Conservation (phyloP, 2,797 vertebrate genomes). For the Spinus olivaceus region DNA sequence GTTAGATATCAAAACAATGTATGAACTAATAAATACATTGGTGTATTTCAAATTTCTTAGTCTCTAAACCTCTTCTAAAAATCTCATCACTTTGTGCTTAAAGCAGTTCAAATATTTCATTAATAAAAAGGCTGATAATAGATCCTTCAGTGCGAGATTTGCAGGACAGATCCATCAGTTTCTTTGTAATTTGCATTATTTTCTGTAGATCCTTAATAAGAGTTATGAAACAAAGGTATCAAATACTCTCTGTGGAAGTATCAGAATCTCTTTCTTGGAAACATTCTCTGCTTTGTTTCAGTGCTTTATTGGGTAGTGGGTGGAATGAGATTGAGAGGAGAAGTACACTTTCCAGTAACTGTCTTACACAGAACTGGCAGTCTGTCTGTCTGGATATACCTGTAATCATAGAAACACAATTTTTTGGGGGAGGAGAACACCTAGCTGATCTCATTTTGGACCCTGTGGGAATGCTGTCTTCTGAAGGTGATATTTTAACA, state of each 20-base stretch:
- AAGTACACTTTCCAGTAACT: neutral
- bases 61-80: neutral
- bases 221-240: neutral
- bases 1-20: neutral
- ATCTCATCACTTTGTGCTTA: neutral
- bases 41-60: neutral
- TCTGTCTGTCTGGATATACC: neutral
- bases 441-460: neutral
- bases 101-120: neutral
- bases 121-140: neutral
- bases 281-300: neutral
- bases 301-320: neutral
- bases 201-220: neutral
- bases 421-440: neutral
- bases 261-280: neutral
- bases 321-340: neutral
- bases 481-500: neutral
- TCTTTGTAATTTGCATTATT: neutral
- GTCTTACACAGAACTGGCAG: neutral
- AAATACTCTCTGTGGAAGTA: neutral
- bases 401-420: neutral
- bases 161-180: rapidly evolving
- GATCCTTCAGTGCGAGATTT: rapidly evolving
- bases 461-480: neutral
- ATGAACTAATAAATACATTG: neutral